These are phyloP conservation scores for Notarius quadriscutis DNA, from an alignment of 2,113 vertebrate species.

Conservation along the genomic window DNA sequence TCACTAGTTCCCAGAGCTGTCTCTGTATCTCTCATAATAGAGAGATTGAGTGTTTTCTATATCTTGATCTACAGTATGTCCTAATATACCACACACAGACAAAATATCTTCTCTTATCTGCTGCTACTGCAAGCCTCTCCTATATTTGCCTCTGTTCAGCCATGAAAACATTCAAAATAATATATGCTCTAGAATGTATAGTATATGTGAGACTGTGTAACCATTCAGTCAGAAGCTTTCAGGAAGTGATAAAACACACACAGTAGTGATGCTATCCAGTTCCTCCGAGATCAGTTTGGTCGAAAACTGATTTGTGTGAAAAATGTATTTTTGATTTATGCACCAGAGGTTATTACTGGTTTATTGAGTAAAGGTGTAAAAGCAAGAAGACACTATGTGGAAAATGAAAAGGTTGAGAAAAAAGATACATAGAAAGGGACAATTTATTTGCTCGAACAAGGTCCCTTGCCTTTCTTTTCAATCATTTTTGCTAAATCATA, in stretches of 20 bases:
- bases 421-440: background rate
- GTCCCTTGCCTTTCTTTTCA: background rate
- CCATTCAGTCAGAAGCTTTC: background rate
- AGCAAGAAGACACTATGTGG: background rate
- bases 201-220: background rate
- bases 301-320: constrained; percentile 38
- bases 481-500: background rate
- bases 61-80: background rate
- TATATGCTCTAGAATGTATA: background rate
- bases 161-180: background rate
- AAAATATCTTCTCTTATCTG: background rate
- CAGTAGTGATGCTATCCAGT: constrained; percentile 23
- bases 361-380: background rate
- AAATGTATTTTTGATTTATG: background rate
- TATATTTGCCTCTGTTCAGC: background rate
- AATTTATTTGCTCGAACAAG: background rate
- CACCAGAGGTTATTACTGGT: background rate
- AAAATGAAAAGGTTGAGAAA: background rate
- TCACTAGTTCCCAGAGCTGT: background rate
- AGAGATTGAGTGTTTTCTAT: background rate
- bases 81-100: background rate
- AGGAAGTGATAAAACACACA: constrained; percentile 28
- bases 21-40: background rate
- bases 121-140: background rate
- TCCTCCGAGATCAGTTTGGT: constrained; percentile 20